These are phyloP conservation scores for Eudasyphora cyanicolor DNA, from an alignment of 2,888 invertebrate genomes.

Conservation along the genomic window DNA sequence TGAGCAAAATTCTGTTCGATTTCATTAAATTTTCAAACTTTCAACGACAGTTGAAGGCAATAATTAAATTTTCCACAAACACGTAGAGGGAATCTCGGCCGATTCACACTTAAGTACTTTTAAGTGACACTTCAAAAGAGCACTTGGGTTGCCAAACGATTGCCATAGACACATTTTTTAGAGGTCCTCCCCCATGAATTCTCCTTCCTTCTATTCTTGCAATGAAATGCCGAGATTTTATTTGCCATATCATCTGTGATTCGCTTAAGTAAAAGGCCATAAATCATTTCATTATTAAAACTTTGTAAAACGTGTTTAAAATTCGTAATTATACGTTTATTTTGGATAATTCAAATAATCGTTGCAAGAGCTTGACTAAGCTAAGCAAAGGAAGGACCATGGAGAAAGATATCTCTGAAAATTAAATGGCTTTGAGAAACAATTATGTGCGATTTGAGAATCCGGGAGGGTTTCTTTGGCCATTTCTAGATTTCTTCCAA, in stretches of 20 bases:
- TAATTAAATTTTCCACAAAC: neutral
- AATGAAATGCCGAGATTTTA: neutral
- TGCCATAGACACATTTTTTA: neutral
- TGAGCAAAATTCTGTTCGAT: neutral
- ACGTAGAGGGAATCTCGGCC: neutral
- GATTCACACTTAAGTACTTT: constrained; percentile 18
- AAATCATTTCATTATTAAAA: constrained; percentile 43
- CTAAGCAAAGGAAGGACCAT: neutral
- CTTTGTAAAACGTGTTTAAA: constrained; percentile 37
- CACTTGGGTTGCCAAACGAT: neutral
- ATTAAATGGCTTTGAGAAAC: constrained; percentile 5
- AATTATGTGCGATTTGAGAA: constrained; percentile 5
- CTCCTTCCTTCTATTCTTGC: neutral
- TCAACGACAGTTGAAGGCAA: neutral
- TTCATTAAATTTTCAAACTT: neutral
- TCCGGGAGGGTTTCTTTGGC: neutral
- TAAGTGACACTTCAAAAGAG: constrained; percentile 13
- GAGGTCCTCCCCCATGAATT: neutral
- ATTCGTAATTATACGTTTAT: constrained; percentile 42
- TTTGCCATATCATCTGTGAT: neutral
- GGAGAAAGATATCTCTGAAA: neutral
- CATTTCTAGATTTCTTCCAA: too few species aligned
- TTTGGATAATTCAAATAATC: constrained; percentile 22
- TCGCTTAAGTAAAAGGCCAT: neutral
- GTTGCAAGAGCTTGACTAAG: neutral